phyloP scores from a whole-genome alignment of 2,888 invertebrate species.

The Pocota personata region DNA sequence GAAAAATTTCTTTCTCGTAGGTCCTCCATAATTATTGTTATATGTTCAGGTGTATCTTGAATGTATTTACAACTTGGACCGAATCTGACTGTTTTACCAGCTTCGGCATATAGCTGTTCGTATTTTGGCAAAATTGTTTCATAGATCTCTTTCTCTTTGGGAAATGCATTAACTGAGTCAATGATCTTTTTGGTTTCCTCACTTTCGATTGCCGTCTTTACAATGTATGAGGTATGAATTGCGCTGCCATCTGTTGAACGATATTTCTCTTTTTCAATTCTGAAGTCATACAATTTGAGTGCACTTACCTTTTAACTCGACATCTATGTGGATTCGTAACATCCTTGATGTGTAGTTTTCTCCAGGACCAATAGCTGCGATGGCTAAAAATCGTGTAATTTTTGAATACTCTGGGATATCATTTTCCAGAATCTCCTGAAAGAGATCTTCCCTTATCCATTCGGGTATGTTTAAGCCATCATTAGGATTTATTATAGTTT shows the following conservation, averaged over 20 bases:
- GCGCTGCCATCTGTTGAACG: slow-evolving; percentile 75
- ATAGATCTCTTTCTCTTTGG: slow-evolving; percentile 80
- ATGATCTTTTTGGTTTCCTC: background rate
- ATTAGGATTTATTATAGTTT: background rate
- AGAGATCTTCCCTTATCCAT: background rate
- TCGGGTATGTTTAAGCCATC: background rate
- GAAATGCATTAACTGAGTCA: slow-evolving; percentile 71
- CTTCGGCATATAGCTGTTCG: slow-evolving; percentile 77
- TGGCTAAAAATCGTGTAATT: background rate
- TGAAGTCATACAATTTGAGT: background rate
- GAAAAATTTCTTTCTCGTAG: slow-evolving; percentile 37
- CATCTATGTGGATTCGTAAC: slow-evolving; percentile 77
- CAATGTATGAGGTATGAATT: slow-evolving; percentile 76
- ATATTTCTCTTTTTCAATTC: no score
- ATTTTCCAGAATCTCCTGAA: background rate
- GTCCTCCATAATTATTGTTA: slow-evolving; percentile 73
- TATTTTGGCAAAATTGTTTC: slow-evolving; percentile 78
- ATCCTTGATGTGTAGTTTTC: slow-evolving; percentile 80
- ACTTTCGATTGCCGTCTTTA: slow-evolving; percentile 78
- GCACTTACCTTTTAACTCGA: slow-evolving; percentile 77
- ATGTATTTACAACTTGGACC: slow-evolving; percentile 74
- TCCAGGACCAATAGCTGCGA: slow-evolving; percentile 78
- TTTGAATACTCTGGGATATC: background rate
- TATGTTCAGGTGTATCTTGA: background rate
- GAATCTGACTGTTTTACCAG: slow-evolving; percentile 77